Evolutionary conservation across 1,140 invertebrate genomes (phyloP), one percentile per base, ranked within the genome.

Genomic region (Lordiphosa stackelbergi): DNA sequence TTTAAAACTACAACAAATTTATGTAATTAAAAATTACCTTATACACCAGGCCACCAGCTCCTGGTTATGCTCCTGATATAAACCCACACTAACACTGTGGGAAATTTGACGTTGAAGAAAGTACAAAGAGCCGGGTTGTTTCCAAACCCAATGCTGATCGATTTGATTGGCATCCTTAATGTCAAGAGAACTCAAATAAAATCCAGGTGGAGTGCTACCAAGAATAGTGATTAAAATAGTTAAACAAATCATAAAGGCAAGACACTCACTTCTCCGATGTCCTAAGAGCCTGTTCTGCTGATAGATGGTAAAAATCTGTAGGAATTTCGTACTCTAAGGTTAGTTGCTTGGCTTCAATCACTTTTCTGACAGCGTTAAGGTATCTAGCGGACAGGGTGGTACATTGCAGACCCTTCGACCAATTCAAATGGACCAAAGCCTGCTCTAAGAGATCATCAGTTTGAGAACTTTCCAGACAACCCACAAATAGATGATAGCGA

Each of bases 41-140:
- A 85, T 52, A 28, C 84, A 86, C 85, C 79, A 87, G 4, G 72
- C 85, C 1, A 87, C 73, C 13, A 87, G 54, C 35, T 87, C 58
- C 3, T 65, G 41, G 7, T 24, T 59, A 0, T 70, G 37, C 6
- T 56, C 41, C 1, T 48, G 55, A 43, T 71, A 87, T 28, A 85
- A 45, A 4, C 85, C 85, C 57, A 85, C 64, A 53, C 57, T 74
- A n/a, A 46, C 51, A 37, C 69, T 73, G 24, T 36, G 60, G 0
- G 42, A 36, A 43, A 85, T 85, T 12, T 85, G 68, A 0, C 85
- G 53, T 45, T 72, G 57, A 4, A 86, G 16, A 2, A 74, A 57
- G 19, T 61, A 78, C 5, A 81, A 36, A 2, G 66, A 74, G 2
- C 83, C 85, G 0, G 59, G 37, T 11, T 85, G 64, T 2, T 36